Evolutionary conservation across 64 coral and sea anemone genomes (phyloP).

Genomic region (Montipora efflorescens): DNA sequence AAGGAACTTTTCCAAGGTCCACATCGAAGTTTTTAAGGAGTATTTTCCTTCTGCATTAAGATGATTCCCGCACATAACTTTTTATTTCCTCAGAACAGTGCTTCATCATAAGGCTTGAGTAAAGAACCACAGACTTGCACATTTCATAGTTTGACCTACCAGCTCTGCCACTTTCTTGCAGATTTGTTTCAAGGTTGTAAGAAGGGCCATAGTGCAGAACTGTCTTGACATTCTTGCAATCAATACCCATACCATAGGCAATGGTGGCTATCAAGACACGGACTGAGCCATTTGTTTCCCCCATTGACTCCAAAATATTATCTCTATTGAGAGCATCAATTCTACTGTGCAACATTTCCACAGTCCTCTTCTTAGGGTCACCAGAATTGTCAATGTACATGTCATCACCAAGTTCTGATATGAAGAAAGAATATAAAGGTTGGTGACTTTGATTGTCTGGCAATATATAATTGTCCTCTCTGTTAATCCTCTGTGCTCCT

Average conservation of each 20-base stretch:
- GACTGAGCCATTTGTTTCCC: slow-evolving; percentile 1
- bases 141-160: not conserved
- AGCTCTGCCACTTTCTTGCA: slow-evolving; percentile 68
- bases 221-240: slow-evolving; percentile 38
- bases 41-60: slow-evolving; percentile 29
- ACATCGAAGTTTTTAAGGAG: not conserved
- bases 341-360: slow-evolving; percentile 69
- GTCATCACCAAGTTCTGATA: slow-evolving; percentile 34
- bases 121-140: slow-evolving; percentile 44
- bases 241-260: slow-evolving; percentile 67
- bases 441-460: slow-evolving; percentile 54
- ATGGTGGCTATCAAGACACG: slow-evolving; percentile 60
- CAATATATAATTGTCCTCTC: slow-evolving; percentile 52
- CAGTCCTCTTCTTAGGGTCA: slow-evolving; percentile 38
- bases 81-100: slow-evolving; percentile 41
- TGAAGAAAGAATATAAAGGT: slow-evolving; percentile 20
- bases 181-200: slow-evolving; percentile 20
- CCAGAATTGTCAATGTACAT: slow-evolving; percentile 11
- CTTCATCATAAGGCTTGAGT: slow-evolving; percentile 51
- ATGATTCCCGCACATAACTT: slow-evolving; percentile 18
- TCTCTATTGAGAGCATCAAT: slow-evolving; percentile 54
- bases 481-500: not conserved
- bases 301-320: slow-evolving; percentile 37
- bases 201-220: slow-evolving; percentile 60
- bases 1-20: not conserved